Evolutionary conservation across 2,888 invertebrate genomes (phyloP), one percentile per base, ranked within the genome.

Genomic region (Plebejus melissa): DNA sequence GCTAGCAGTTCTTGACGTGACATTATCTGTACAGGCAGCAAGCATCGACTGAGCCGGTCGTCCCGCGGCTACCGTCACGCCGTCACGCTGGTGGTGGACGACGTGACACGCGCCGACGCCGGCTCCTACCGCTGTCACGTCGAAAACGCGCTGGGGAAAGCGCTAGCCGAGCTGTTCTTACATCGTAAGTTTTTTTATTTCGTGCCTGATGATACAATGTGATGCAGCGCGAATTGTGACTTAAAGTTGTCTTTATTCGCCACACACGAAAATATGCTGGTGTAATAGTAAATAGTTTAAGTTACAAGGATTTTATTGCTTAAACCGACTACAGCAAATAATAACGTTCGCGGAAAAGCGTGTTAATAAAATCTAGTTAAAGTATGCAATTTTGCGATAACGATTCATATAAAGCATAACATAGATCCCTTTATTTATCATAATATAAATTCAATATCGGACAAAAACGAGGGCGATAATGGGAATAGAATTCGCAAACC

Each of bases 41-140:
- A 91, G 77, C 87, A 92, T 79, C 85, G 84, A 76, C 74, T 90
- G 9, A 86, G 86, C 76, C 82, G 85, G 80, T 80, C 86, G 0
- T 84, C 87, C 0, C 83, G 90, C 74, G 91, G 91, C 1, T 96
- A 96, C 89, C 95, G 95, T 71, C 95, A 95, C 79, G 94, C 95
- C 65, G 91, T 96, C 88, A 94, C 91, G 77, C 86, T 96, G 75
- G 92, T 94, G 60, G 95, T 96, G 77, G 87, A 88, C 70, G 93
- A 94, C 50, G 94, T 96, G 83, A 88, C 93, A 2, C 82, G 89
- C 2, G 88, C 90, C 41, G 96, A 96, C 85, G 96, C 95, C n/a
- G 95, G 95, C 54, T 94, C 95, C 0, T 96, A 96, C 87, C 94
- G 95, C 78, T 96, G 96, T 82, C 94, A 95, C 74, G 95, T 95